Percentiles rank a stretch among this genome's conserved stretches.
phyloP scores from a whole-genome alignment of 2,797 vertebrate species.

The Streptopelia turtur region DNA sequence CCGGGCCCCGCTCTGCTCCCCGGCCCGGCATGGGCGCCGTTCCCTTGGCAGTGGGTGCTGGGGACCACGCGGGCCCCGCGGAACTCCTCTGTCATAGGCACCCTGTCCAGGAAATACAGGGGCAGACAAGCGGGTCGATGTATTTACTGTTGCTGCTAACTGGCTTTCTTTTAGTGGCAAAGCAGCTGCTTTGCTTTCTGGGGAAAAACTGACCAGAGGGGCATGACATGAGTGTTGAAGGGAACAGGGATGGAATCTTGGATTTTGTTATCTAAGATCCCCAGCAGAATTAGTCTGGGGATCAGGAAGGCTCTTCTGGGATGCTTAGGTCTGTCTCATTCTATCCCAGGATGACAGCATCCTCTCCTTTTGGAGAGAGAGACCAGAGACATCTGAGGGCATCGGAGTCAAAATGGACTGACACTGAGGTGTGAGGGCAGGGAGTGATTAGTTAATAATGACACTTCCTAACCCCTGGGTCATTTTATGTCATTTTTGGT shows the following conservation, averaged over 20 bases:
- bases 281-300: background rate
- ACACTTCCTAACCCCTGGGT: background rate
- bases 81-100: fast-evolving
- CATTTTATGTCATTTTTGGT: background rate
- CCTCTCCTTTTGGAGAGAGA: background rate
- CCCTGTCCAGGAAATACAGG: background rate
- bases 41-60: background rate
- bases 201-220: background rate
- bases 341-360: background rate
- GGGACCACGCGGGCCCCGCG: fast-evolving
- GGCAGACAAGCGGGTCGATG: background rate
- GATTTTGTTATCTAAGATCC: constrained; percentile 47
- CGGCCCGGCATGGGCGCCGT: background rate
- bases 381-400: background rate
- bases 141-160: constrained; percentile 30
- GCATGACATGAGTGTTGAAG: background rate
- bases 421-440: background rate
- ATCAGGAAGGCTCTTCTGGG: background rate
- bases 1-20: fast-evolving
- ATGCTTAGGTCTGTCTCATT: background rate
- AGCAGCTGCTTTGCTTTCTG: constrained; percentile 46
- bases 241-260: background rate
- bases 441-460: constrained; percentile 35
- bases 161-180: background rate
- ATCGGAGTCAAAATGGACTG: background rate